Percentiles rank a stretch among this genome's conserved stretches.
These are phyloP conservation scores for Campoplex capitator DNA, from an alignment of 2,888 invertebrate genomes.

Conservation along the genomic window DNA sequence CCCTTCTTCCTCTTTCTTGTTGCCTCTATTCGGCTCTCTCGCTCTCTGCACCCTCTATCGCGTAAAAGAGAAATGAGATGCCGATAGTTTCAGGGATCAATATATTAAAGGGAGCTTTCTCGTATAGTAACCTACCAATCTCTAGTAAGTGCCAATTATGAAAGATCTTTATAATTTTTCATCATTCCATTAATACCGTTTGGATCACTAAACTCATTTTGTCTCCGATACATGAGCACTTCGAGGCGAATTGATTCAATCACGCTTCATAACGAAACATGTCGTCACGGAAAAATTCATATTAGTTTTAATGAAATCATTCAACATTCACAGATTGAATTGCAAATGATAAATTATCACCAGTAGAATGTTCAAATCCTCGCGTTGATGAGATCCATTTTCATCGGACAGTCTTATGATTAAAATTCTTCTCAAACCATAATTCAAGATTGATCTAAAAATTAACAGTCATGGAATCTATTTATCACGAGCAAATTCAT, in stretches of 20 bases:
- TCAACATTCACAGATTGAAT: neutral
- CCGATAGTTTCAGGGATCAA: constrained; percentile 45
- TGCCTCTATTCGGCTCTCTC: neutral
- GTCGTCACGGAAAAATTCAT: too few species aligned
- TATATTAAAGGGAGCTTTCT: constrained; percentile 22
- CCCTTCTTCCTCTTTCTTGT: neutral
- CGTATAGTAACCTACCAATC: neutral
- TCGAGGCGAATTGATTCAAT: neutral
- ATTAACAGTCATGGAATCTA: constrained; percentile 1
- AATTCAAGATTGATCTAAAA: neutral
- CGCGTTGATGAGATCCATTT: too few species aligned
- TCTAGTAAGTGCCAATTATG: neutral
- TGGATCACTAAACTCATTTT: neutral
- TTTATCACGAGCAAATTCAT: neutral
- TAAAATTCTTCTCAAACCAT: neutral
- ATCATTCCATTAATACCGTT: neutral
- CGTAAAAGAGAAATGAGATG: constrained; percentile 10
- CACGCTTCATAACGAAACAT: too few species aligned
- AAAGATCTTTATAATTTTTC: neutral
- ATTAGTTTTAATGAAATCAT: neutral
- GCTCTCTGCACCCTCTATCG: neutral
- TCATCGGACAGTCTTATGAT: neutral
- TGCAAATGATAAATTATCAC: too few species aligned
- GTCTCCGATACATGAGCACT: neutral
- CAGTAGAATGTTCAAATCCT: too few species aligned